These are phyloP conservation scores for Aphidius gifuensis DNA, from an alignment of 1,140 invertebrate species.

Conservation along the genomic window DNA sequence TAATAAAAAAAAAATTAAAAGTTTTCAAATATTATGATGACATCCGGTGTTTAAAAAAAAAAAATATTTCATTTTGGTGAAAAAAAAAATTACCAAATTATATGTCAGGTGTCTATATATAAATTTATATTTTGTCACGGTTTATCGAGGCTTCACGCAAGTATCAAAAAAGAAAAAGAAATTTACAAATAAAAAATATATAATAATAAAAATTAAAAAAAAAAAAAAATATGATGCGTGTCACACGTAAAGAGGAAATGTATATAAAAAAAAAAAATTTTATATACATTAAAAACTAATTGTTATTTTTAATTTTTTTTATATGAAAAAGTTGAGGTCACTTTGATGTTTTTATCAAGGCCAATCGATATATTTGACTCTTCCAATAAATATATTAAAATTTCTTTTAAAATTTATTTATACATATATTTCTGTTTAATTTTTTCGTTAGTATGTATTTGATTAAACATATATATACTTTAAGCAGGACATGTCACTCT, in stretches of 20 bases:
- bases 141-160: not conserved
- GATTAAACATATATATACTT: slow-evolving; percentile 1
- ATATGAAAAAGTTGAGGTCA: slow-evolving; percentile 5
- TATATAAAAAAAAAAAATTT: not conserved
- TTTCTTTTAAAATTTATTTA: slow-evolving; percentile 11
- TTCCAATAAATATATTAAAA: slow-evolving; percentile 2
- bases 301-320: slow-evolving; percentile 5
- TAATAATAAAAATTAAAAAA: no score
- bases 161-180: slow-evolving; percentile 2
- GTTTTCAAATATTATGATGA: not conserved
- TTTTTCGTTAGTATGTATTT: not conserved
- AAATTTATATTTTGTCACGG: no score
- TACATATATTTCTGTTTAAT: slow-evolving; percentile 2
- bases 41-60: slow-evolving; percentile 33
- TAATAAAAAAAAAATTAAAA: no score
- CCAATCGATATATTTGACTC: no score
- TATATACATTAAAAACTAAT: no score
- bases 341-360: no score
- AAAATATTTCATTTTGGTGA: slow-evolving; percentile 29
- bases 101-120: slow-evolving; percentile 34
- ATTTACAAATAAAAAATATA: slow-evolving; percentile 9
- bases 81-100: slow-evolving; percentile 32
- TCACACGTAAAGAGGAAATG: slow-evolving; percentile 14
- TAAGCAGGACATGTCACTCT: slow-evolving; percentile 21
- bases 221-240: slow-evolving; percentile 9